Conservation (phyloP, 2,113 vertebrate genomes). For the Acrocephalus kingi region DNA sequence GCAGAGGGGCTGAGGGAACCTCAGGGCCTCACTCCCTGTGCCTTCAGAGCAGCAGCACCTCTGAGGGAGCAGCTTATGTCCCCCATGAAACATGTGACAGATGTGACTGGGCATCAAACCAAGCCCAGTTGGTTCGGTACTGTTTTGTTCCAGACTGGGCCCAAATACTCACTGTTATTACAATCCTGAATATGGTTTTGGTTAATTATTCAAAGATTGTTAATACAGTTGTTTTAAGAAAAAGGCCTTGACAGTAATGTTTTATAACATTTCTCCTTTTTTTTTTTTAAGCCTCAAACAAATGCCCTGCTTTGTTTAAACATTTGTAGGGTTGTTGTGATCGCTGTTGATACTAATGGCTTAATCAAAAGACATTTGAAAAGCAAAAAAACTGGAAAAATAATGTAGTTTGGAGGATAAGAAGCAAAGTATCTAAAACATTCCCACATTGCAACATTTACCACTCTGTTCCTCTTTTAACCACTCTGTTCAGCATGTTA, state of each 20-base stretch:
- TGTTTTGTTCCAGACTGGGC: background rate
- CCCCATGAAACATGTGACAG: accelerated
- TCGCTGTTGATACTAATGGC: background rate
- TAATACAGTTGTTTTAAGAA: background rate
- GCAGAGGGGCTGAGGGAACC: background rate
- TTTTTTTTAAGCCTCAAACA: background rate
- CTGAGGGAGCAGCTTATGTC: background rate
- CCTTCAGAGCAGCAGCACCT: background rate
- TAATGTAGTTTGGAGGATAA: background rate
- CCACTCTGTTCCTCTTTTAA: background rate
- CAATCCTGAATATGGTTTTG: background rate
- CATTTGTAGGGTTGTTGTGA: background rate
- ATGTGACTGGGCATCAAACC: background rate
- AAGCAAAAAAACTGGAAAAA: background rate
- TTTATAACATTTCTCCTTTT: background rate
- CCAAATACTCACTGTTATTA: background rate
- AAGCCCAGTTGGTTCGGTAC: background rate
- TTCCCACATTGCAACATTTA: background rate
- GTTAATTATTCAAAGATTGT: background rate
- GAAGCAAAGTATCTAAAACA: background rate
- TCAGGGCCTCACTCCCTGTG: background rate
- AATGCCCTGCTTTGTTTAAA: background rate
- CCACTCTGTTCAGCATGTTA: background rate
- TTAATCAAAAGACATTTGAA: background rate
- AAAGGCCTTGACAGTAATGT: background rate